Conservation (phyloP, 2,797 vertebrate genomes). For the Acrocephalus scirpaceus region DNA sequence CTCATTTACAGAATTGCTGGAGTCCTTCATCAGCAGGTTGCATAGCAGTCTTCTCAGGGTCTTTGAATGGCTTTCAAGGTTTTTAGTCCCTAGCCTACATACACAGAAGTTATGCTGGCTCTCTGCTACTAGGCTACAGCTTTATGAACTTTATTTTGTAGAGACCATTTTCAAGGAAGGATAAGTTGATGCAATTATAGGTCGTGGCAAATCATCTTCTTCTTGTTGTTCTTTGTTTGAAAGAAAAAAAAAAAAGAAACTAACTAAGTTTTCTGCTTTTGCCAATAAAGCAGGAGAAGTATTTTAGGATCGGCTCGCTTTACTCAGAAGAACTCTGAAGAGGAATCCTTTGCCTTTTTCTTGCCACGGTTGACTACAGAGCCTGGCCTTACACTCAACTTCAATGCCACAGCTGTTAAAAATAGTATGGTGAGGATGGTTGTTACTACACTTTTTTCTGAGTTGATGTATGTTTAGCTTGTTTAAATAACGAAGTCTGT, state of each 20-base stretch:
- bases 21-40: not conserved
- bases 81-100: not conserved
- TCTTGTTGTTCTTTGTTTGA: not conserved
- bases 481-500: not conserved
- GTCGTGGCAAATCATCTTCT: not conserved
- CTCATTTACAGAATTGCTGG: not conserved
- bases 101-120: not conserved
- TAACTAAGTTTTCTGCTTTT: constrained; percentile 20
- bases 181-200: not conserved
- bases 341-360: constrained; percentile 67
- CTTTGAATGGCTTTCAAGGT: not conserved
- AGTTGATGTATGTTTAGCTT: not conserved
- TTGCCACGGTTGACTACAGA: constrained; percentile 86
- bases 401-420: constrained; percentile 91
- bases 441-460: not conserved
- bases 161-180: not conserved
- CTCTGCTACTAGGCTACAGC: not conserved
- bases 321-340: constrained; percentile 53
- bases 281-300: constrained; percentile 61
- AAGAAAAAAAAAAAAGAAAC: not conserved
- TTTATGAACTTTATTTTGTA: not conserved
- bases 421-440: constrained; percentile 84
- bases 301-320: constrained; percentile 54
- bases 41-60: not conserved
- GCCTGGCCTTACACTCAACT: constrained; percentile 81